These are phyloP conservation scores for Drosophila crucigera DNA, from an alignment of 2,888 invertebrate genomes.

Conservation along the genomic window DNA sequence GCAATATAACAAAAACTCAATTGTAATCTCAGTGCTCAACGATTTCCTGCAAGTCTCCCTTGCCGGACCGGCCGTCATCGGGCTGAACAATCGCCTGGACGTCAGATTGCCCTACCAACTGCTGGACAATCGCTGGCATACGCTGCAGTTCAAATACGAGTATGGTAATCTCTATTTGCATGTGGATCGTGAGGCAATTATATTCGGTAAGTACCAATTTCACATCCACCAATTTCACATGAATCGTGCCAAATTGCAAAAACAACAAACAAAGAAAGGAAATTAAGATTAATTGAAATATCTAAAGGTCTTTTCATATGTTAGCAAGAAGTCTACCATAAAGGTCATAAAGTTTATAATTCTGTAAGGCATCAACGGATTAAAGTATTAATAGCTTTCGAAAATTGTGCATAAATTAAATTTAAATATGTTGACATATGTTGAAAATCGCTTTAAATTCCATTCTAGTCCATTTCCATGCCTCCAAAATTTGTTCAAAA, in stretches of 20 bases:
- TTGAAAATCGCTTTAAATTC: neutral
- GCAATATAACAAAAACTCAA: constrained; percentile 88
- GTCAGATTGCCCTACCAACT: constrained; percentile 89
- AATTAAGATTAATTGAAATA: neutral
- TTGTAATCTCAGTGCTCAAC: constrained; percentile 88
- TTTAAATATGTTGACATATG: neutral
- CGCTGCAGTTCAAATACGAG: constrained; percentile 85
- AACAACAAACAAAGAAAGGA: neutral
- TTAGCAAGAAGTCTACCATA: neutral
- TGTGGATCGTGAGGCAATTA: constrained; percentile 84
- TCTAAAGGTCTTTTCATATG: neutral
- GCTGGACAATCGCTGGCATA: constrained; percentile 93
- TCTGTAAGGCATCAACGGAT: neutral
- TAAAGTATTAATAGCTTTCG: neutral
- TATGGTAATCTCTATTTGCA: constrained; percentile 85
- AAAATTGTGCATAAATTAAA: neutral
- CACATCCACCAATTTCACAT: constrained; percentile 9
- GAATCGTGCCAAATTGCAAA: constrained; percentile 10
- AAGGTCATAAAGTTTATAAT: neutral
- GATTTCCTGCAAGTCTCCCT: constrained; percentile 88
- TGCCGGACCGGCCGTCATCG: constrained; percentile 85
- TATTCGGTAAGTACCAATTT: constrained; percentile 81
- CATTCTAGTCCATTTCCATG: neutral
- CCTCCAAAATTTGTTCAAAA: neutral
- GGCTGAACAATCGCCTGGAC: constrained; percentile 87